Base-by-base conservation (phyloP, 1,140 invertebrate genomes). In the Cydia strobilella region DNA sequence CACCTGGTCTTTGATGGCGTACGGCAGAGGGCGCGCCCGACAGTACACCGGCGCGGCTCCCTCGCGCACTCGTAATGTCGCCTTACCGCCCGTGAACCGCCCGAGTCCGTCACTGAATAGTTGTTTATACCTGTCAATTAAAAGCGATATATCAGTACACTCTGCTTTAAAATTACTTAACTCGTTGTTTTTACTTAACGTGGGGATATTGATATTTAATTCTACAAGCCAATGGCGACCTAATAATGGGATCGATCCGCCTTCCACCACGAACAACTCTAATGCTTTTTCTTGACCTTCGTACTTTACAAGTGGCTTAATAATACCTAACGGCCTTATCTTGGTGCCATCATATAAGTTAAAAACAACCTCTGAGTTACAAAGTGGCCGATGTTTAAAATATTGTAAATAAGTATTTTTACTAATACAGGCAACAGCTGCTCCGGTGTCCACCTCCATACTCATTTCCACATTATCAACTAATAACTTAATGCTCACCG, bases 361-460 rank as follows among this genome's bases (percentile, higher is more conserved):
- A 59, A 83, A 73, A 10, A 23, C 42, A 27, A 80, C 48, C 31
- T 79, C 31, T 42, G 23, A 75, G 63, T 72, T 73, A 59, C 71
- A n/a, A 65, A 80, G 62, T 18, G 18, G 3, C 59, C 74, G 76
- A 76, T 73, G 48, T 27, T n/a, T 27, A 59, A 76, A 76, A 66
- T 62, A 31, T 51, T 77, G 2, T 74, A 76, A 27, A 72, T 81
- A 78, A 20, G 75, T n/a, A 72, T 51, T 10, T 20, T 79, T 63
- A 73, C 77, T 82, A 12, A 86, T 79, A 62, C 80, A 84, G 9
- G 80, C 83, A 31, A 81, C 66, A 0, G 80, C 80, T 59, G 80
- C 77, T 10, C 83, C 83, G 0, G 84, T 83, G 27, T 83, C 82
- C 10, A 79, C 66, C 72, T 84, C 78, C 79, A 85, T 82, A 35